Evolutionary conservation across 1,140 invertebrate genomes (phyloP).

Genomic region (Notospermus geniculatus): DNA sequence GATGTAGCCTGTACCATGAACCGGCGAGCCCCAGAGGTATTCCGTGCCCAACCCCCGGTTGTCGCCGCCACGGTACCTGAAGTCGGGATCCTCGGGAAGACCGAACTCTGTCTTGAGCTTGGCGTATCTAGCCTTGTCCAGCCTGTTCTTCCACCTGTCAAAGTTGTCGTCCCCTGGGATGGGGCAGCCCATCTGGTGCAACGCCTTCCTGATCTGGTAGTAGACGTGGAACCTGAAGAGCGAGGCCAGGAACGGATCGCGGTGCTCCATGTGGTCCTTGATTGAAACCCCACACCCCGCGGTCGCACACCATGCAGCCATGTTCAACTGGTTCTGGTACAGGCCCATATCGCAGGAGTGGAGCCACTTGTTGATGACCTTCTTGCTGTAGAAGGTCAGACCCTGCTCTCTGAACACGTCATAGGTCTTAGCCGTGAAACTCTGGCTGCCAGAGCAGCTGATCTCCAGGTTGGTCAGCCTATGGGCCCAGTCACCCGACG

Average conservation of each 20-base stretch:
- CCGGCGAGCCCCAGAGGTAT: background rate
- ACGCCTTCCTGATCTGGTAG: slow-evolving; percentile 5
- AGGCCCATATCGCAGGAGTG: background rate
- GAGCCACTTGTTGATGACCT: too few relatives aligned
- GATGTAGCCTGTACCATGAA: too few relatives aligned
- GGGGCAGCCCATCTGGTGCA: background rate
- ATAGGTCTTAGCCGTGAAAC: too few relatives aligned
- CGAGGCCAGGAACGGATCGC: background rate
- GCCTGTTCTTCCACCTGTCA: background rate
- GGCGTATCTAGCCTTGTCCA: background rate
- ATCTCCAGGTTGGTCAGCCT: too few relatives aligned
- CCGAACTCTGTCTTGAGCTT: background rate
- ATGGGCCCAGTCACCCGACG: too few relatives aligned
- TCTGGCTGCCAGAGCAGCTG: too few relatives aligned
- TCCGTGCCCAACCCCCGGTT: background rate
- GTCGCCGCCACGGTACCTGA: background rate
- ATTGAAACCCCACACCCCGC: background rate
- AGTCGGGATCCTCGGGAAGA: background rate
- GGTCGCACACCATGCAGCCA: slow-evolving; percentile 6
- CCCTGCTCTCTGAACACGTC: too few relatives aligned
- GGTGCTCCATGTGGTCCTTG: background rate
- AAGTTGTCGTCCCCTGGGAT: background rate
- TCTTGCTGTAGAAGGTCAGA: too few relatives aligned
- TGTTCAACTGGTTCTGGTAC: slow-evolving; percentile 4
- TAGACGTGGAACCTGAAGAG: slow-evolving; percentile 8